Base-by-base conservation (phyloP, 2,797 vertebrate species). In the Sorex maritimensis region DNA sequence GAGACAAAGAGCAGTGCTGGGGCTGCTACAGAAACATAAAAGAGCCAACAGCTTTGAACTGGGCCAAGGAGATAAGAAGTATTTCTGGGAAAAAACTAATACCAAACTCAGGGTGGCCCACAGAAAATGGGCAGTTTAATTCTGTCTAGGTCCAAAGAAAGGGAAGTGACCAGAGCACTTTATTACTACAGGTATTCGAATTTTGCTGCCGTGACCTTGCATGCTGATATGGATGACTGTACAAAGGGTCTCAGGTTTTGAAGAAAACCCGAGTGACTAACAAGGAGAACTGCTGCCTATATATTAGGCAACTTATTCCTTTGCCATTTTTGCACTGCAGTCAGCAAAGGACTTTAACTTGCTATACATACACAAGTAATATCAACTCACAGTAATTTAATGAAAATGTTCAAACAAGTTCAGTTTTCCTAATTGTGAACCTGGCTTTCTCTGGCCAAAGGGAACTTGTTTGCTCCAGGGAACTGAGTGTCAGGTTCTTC, bases 401-500 rank as follows among this genome's bases (percentile, higher is more conserved):
- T 82, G 24, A 88, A 95, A 93, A 75, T 44, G 73, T 94, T 90
- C 71, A 68, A 75, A 77, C 21, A 61, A 84, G 78, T 91, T 94
- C 13, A 80, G 44, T 91, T 96, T 92, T 88, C 88, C 65, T 86
- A 78, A 84, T 87, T 77, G 88, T 84, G 67, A 92, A 91, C 13
- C 3, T 75, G 38, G 61, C 67, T 88, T 89, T 89, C 78, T 96
- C 34, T 84, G 38, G 30, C 81, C 90, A 82, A 55, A 84, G 86
- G 55, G 21, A 73, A 91, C 12, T 75, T 77, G 46, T 81, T 78
- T 74, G 24, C 81, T 88, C 63, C 23, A 26, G 38, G 91, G 52
- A 95, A 93, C 14, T 86, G 44, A 71, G 2, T 17, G 83, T 73
- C 73, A 86, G 23, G 52, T 83, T 90, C 87, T 88, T 71, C 71